A percentile compares a stretch with the other conserved stretches of the same genome.
Conservation (phyloP, 2,113 vertebrate species). For the Poecile atricapillus region DNA sequence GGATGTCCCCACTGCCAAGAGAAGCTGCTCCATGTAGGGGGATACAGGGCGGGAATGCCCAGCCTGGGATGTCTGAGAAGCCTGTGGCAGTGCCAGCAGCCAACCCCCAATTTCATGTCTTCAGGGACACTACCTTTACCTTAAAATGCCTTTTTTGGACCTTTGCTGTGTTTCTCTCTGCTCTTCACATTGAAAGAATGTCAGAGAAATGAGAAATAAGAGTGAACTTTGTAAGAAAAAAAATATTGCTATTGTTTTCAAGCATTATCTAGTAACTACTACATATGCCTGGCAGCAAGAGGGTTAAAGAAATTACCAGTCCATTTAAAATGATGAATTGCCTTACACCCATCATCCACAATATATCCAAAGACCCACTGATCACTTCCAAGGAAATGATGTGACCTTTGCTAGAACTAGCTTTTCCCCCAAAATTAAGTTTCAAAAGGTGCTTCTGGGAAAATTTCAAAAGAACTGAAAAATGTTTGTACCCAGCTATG, state of each 20-base stretch:
- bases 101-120: fast-evolving
- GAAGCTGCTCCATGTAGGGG: fast-evolving
- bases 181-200: not conserved
- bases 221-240: not conserved
- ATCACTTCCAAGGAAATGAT: not conserved
- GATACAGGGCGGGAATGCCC: fast-evolving
- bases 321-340: not conserved
- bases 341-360: not conserved
- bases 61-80: fast-evolving
- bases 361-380: not conserved
- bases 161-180: not conserved
- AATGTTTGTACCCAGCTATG: not conserved
- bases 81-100: too few relatives aligned
- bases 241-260: not conserved
- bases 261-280: not conserved
- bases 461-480: not conserved
- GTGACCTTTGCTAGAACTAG: not conserved
- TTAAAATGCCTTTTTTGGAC: not conserved
- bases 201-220: not conserved
- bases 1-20: not conserved
- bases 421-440: not conserved
- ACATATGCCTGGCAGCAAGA: not conserved
- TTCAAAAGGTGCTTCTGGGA: not conserved
- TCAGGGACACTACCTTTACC: not conserved
- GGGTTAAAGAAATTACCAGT: not conserved